These are phyloP conservation scores for Synergus japonicus DNA, from an alignment of 2,888 invertebrate species.

Conservation along the genomic window DNA sequence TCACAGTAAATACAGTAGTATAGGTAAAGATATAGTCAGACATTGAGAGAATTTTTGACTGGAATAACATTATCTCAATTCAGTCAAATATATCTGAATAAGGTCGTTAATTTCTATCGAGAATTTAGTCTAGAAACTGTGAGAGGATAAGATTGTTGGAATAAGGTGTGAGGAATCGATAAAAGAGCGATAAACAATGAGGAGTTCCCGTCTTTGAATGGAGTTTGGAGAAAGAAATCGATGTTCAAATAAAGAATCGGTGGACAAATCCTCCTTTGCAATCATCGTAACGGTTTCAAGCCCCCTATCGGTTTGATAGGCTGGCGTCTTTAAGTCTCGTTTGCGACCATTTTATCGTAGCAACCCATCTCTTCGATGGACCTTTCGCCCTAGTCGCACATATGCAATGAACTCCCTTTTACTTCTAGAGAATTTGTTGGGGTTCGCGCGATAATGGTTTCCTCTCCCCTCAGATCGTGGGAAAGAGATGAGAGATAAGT, in stretches of 20 bases:
- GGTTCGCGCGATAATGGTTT: constrained; percentile 48
- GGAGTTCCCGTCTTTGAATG: background rate
- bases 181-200: background rate
- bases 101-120: background rate
- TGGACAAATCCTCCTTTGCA: constrained; percentile 26
- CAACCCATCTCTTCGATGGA: constrained; percentile 62
- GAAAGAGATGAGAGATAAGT: background rate
- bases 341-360: constrained; percentile 59
- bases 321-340: constrained; percentile 58
- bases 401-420: constrained; percentile 63
- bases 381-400: constrained; percentile 58
- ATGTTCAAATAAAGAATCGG: background rate
- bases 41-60: too few relatives aligned
- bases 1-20: background rate
- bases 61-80: background rate
- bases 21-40: too few relatives aligned
- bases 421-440: constrained; percentile 64
- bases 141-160: background rate
- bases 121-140: background rate
- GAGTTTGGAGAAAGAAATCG: background rate
- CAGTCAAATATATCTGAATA: background rate
- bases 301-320: constrained; percentile 28
- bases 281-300: constrained; percentile 21
- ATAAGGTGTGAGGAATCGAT: background rate
- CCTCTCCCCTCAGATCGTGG: background rate